Conservation (phyloP, 2,888 invertebrate species). For the Schizaphis graminum region DNA sequence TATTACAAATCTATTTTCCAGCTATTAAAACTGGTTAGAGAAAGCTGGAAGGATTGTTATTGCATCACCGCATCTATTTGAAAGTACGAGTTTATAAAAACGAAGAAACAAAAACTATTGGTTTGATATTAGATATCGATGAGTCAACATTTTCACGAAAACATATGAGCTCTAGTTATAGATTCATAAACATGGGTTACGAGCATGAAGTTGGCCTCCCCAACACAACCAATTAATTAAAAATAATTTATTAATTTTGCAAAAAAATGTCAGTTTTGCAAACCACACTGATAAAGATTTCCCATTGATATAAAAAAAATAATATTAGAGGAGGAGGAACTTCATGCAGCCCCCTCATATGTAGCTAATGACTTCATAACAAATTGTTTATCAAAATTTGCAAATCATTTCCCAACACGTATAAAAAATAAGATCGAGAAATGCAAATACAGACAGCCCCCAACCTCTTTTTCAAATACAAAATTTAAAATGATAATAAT, state of each 20-base stretch:
- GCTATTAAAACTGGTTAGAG: not conserved
- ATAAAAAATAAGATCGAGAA: too few relatives aligned
- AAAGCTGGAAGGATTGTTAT: not conserved
- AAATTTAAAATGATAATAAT: too few relatives aligned
- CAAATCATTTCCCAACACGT: not conserved
- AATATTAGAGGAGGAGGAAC: too few relatives aligned
- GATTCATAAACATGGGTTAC: not conserved
- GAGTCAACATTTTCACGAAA: not conserved
- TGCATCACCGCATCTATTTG: not conserved
- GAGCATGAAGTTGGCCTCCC: not conserved
- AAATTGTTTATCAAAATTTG: not conserved
- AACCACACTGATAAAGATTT: not conserved
- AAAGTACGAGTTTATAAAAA: not conserved
- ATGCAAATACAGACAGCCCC: too few relatives aligned
- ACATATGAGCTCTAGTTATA: not conserved
- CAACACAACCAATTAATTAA: not conserved
- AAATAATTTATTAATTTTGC: not conserved
- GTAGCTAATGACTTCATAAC: too few relatives aligned
- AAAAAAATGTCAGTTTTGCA: not conserved
- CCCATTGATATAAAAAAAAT: not conserved
- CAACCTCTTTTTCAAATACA: too few relatives aligned
- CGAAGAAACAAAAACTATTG: not conserved
- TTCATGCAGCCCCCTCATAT: too few relatives aligned
- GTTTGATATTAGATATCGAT: not conserved
- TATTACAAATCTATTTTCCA: not conserved